Evolutionary conservation across 2,888 invertebrate genomes (phyloP).

Genomic region (Clivina fossor): DNA sequence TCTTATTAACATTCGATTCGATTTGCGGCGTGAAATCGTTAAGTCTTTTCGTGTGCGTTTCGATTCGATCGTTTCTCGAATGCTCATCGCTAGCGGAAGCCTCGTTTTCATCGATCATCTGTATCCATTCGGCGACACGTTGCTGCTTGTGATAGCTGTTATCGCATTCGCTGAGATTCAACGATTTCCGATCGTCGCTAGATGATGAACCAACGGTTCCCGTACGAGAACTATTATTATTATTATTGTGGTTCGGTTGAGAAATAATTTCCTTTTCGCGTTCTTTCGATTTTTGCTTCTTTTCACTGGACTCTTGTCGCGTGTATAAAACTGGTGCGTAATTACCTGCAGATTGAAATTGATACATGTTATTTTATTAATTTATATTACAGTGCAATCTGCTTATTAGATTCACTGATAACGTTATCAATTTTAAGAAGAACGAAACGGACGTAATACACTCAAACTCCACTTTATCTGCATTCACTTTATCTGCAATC

Average conservation of each 20-base stretch:
- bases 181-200: constrained; percentile 40
- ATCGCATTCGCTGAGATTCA: constrained; percentile 36
- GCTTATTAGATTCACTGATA: too few species aligned
- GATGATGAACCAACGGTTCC: constrained; percentile 42
- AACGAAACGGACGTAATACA: too few species aligned
- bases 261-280: too few species aligned
- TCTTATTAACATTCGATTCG: constrained; percentile 78
- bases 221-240: constrained; percentile 30
- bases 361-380: too few species aligned
- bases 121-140: constrained; percentile 75
- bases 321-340: constrained; percentile 72
- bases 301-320: constrained; percentile 49
- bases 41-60: constrained; percentile 48
- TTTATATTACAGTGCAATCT: too few species aligned
- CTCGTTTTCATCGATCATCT: constrained; percentile 61
- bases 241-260: too few species aligned
- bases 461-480: too few species aligned
- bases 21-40: constrained; percentile 61
- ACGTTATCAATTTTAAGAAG: too few species aligned
- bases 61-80: constrained; percentile 44
- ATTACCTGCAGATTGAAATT: too few species aligned
- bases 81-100: constrained; percentile 54
- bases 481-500: too few species aligned
- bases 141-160: constrained; percentile 46
- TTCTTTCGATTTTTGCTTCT: constrained; percentile 34